phyloP scores from a whole-genome alignment of 2,888 invertebrate genomes.

The Scaptomyza flava region DNA sequence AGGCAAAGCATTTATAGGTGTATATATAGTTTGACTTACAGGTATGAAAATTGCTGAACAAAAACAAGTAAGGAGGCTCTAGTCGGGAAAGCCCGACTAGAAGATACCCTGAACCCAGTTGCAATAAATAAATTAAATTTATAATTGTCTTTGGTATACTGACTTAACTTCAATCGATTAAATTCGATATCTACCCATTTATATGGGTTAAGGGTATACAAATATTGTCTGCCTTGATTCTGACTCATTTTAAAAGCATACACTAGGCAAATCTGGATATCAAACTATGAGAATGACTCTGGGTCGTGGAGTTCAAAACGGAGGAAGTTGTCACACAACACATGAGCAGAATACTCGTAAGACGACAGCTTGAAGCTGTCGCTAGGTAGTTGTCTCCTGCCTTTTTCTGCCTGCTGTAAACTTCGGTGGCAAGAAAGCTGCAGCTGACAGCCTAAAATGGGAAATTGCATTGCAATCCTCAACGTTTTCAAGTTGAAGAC shows the following conservation, averaged over 20 bases:
- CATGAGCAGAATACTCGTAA: conserved; percentile 53
- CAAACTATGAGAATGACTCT: conserved; percentile 13
- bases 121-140: too few species aligned
- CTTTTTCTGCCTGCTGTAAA: conserved; percentile 15
- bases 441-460: conserved; percentile 14
- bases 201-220: too few species aligned
- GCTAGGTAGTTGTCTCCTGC: conserved; percentile 23
- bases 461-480: conserved; percentile 40
- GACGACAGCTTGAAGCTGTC: conserved; percentile 35
- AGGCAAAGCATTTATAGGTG: conserved; percentile 1
- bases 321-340: conserved; percentile 35
- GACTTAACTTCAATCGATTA: too few species aligned
- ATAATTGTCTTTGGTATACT: too few species aligned
- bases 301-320: conserved; percentile 28
- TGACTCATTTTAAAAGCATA: background rate
- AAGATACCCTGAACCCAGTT: too few species aligned
- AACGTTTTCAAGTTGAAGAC: conserved; percentile 39
- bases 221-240: conserved; percentile 12
- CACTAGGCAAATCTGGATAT: conserved; percentile 30
- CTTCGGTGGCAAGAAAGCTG: conserved; percentile 38
- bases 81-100: too few species aligned
- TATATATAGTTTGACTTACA: conserved; percentile 37
- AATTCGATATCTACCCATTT: too few species aligned
- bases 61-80: too few species aligned
- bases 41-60: conserved; percentile 49